Base-by-base conservation (phyloP, 2,113 vertebrate genomes). In the Cyphomyrus plagiostoma region DNA sequence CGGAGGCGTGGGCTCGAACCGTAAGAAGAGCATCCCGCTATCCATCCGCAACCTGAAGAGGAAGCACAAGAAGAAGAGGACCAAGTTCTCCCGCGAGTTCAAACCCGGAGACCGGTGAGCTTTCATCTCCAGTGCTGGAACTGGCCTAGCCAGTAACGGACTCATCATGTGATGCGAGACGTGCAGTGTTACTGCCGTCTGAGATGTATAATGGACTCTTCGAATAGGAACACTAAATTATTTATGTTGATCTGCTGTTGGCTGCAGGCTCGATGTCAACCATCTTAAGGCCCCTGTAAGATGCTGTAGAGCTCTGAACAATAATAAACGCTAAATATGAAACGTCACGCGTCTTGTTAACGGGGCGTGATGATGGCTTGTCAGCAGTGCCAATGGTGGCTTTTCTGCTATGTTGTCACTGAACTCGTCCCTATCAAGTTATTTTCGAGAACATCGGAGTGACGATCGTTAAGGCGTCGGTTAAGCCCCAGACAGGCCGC, bases 21-120 rank as follows among this genome's bases (percentile, higher is more conserved):
- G 98, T 17, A 99, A 97, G 93, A 99, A 99, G 88, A 99, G 98
- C 94, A 97, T 99, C 91, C 98, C 98, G 0, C 96, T 99, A 7
- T 99, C 98, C 50, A 98, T 99, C 93, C 97, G 97, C 87, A 99
- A 99, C 94, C 93, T 99, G 70, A 99, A 99, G 94, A 95, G 97
- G 88, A 99, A 99, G 91, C 98, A 99, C 95, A 99, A 99, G 96
- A 97, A 99, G 94, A 99, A 99, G 96, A 98, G 98, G 95, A 98
- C 96, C 17, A 99, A 98, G 92, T 96, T 98, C 91, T 98, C 97
- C 8, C 95, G 98, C 3, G 98, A 99, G 93, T 98, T 99, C 93
- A 99, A 98, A 92, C 97, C 97, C 0, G 98, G 98, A 52, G 98
- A 99, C 94, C 97, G 98, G 98, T 98, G 92, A 86, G 95, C 91